phyloP scores from a whole-genome alignment of 2,113 vertebrate species.

The Chaetorhynchus papuensis region DNA sequence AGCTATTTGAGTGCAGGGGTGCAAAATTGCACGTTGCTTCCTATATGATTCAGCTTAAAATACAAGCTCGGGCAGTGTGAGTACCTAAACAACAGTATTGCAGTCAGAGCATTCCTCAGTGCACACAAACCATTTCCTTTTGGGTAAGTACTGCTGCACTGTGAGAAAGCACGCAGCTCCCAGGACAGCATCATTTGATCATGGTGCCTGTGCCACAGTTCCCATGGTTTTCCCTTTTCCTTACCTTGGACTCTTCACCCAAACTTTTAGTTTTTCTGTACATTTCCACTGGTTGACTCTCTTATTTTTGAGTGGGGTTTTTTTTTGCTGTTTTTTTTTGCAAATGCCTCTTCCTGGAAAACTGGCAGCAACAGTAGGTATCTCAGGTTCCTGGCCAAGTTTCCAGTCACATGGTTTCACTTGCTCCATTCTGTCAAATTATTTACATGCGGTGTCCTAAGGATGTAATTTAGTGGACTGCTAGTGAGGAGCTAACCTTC shows the following conservation, averaged over 20 bases:
- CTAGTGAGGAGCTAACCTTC: neutral
- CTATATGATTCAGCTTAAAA: neutral
- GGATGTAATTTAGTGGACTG: neutral
- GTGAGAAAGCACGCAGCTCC: neutral
- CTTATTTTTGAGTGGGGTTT: neutral
- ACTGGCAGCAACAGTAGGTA: neutral
- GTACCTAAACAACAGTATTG: neutral
- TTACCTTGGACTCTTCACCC: neutral
- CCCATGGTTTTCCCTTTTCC: neutral
- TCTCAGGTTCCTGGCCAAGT: neutral
- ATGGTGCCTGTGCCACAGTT: accelerated
- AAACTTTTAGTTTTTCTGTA: neutral
- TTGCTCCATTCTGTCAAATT: neutral
- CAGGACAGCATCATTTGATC: neutral
- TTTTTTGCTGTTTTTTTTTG: neutral
- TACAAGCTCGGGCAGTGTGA: neutral
- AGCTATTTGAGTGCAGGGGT: neutral
- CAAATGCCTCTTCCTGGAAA: neutral
- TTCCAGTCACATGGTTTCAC: neutral
- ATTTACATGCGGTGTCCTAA: neutral
- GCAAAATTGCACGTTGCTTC: accelerated
- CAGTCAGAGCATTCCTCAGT: neutral
- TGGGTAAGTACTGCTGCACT: neutral
- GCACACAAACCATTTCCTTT: neutral
- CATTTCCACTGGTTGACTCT: accelerated